These are phyloP conservation scores for Didymodactylos carnosus DNA, from an alignment of 2,888 invertebrate genomes.

Conservation along the genomic window DNA sequence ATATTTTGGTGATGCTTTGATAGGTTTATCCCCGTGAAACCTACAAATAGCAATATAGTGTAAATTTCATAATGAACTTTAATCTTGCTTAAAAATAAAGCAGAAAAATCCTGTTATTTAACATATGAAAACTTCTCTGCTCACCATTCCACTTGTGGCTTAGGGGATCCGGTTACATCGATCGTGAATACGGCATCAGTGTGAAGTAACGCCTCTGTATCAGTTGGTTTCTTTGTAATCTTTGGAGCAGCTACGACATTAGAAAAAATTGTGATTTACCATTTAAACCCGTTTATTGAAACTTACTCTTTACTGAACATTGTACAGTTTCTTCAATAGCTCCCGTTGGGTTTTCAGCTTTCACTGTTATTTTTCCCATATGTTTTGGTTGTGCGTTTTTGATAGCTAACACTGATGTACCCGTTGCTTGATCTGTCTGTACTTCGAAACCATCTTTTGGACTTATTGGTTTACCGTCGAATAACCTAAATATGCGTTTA, in stretches of 20 bases:
- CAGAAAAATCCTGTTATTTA: too few relatives aligned
- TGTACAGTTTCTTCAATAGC: constrained; percentile 26
- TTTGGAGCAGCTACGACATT: neutral
- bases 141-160: constrained; percentile 68
- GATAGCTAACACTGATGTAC: constrained; percentile 36
- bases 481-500: too few relatives aligned
- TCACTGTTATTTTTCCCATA: constrained; percentile 32
- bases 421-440: constrained; percentile 62
- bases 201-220: neutral
- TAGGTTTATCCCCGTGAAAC: neutral
- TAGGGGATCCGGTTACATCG: constrained; percentile 67
- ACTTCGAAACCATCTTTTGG: constrained; percentile 1
- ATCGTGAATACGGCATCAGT: constrained; percentile 41
- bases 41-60: neutral
- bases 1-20: neutral
- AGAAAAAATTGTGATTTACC: neutral
- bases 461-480: constrained; percentile 6
- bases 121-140: too few relatives aligned
- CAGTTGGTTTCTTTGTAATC: neutral
- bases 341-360: constrained; percentile 28
- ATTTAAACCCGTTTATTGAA: neutral
- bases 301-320: constrained; percentile 23
- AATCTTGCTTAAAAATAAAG: too few relatives aligned
- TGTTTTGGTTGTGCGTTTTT: constrained; percentile 43
- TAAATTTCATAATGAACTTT: neutral